Conservation (phyloP, 2,113 vertebrate species). For the Seriola aureovittata region DNA sequence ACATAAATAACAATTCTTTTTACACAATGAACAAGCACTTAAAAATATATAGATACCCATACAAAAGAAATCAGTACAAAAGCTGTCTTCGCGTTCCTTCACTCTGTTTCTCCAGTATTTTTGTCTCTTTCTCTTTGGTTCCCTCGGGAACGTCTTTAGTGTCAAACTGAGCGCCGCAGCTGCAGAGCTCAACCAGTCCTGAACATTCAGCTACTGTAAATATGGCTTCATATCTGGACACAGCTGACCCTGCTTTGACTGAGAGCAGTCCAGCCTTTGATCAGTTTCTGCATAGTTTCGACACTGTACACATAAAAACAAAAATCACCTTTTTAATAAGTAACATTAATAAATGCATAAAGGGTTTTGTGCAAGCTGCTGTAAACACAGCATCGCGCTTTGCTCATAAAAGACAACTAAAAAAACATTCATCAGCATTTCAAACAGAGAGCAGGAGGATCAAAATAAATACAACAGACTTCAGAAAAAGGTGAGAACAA, state of each 20-base stretch:
- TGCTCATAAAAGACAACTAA: constrained; percentile 20
- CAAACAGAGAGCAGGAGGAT: constrained; percentile 17
- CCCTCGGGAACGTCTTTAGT: constrained; percentile 25
- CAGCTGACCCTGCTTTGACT: constrained; percentile 23
- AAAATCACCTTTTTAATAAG: constrained; percentile 3
- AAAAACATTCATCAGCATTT: constrained; percentile 62
- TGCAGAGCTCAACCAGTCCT: constrained; percentile 24
- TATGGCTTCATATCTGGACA: constrained; percentile 65
- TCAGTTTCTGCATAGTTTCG: constrained; percentile 61
- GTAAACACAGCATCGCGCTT: constrained; percentile 34
- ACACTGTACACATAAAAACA: constrained; percentile 34
- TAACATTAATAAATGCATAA: constrained; percentile 40
- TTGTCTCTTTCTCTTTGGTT: constrained; percentile 58
- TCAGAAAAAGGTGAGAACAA: constrained; percentile 16
- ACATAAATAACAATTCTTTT: constrained; percentile 65
- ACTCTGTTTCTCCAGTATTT: constrained; percentile 35
- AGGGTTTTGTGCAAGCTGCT: constrained; percentile 54
- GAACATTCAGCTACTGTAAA: constrained; percentile 42
- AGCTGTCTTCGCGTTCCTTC: constrained; percentile 33
- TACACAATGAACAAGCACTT: constrained; percentile 35
- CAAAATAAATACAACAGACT: constrained; percentile 46
- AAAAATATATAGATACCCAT: constrained; percentile 26
- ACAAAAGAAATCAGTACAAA: constrained; percentile 42
- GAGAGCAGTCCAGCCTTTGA: constrained; percentile 35
- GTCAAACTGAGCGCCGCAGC: constrained; percentile 28